Conservation (phyloP, 1,140 invertebrate genomes). For the Acromyrmex heyeri region DNA sequence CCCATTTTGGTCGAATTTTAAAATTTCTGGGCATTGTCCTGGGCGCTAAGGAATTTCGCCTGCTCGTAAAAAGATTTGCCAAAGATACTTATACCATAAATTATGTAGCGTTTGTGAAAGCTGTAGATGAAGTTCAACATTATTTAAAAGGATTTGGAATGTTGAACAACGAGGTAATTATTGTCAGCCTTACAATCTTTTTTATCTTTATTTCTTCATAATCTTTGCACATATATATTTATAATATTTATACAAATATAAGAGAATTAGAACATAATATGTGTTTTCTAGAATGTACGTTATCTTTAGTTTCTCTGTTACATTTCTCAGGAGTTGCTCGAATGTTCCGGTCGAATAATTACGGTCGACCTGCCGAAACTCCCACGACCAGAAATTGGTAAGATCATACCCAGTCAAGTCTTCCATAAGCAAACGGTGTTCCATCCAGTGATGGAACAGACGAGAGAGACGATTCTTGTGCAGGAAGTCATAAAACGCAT, state of each 20-base stretch:
- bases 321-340: slow-evolving; percentile 85
- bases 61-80: slow-evolving; percentile 90
- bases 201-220: background rate
- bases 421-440: slow-evolving; percentile 88
- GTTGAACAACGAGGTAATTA: slow-evolving; percentile 78
- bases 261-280: background rate
- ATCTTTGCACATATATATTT: background rate
- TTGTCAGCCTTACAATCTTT: slow-evolving; percentile 39
- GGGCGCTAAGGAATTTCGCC: slow-evolving; percentile 89
- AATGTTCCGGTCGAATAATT: slow-evolving; percentile 87
- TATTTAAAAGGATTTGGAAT: slow-evolving; percentile 88
- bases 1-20: slow-evolving; percentile 91
- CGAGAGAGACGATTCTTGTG: slow-evolving; percentile 80
- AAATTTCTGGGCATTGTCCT: slow-evolving; percentile 89
- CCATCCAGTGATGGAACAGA: slow-evolving; percentile 85
- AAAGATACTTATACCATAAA: slow-evolving; percentile 91
- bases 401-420: slow-evolving; percentile 84
- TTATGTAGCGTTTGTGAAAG: slow-evolving; percentile 90
- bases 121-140: slow-evolving; percentile 85
- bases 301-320: background rate
- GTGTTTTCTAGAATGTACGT: background rate
- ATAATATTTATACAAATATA: background rate
- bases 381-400: slow-evolving; percentile 88
- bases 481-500: slow-evolving; percentile 86
- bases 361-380: slow-evolving; percentile 89